Percentiles rank a stretch among this genome's conserved stretches.
phyloP scores from a whole-genome alignment of 2,888 invertebrate species.

The Limnephilus rhombicus region DNA sequence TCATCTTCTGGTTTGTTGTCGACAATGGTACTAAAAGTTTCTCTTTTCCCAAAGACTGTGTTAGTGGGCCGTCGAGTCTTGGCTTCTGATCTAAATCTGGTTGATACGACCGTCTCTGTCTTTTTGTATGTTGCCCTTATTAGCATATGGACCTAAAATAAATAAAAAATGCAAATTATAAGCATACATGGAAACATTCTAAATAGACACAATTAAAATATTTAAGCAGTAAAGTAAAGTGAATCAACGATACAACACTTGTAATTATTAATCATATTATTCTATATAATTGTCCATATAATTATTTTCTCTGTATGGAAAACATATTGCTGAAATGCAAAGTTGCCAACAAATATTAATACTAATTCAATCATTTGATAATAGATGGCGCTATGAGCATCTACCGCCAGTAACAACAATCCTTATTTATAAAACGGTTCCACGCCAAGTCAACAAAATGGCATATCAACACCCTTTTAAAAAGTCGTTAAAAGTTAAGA shows the following conservation, averaged over 20 bases:
- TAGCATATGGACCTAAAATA: slow-evolving; percentile 72
- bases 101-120: slow-evolving; percentile 73
- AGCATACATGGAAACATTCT: background rate
- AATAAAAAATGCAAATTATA: background rate
- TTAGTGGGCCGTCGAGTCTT: slow-evolving; percentile 70
- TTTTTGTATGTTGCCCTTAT: slow-evolving; percentile 74
- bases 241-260: background rate
- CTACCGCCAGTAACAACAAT: background rate
- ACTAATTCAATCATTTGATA: background rate
- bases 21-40: slow-evolving; percentile 73
- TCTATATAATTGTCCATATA: background rate
- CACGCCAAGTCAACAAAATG: no score
- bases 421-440: background rate
- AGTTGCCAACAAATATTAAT: background rate
- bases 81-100: slow-evolving; percentile 72
- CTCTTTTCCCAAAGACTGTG: slow-evolving; percentile 68
- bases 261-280: background rate
- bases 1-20: slow-evolving; percentile 69
- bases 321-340: background rate
- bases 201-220: no score
- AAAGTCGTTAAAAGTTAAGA: no score
- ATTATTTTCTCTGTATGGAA: no score
- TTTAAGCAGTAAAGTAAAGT: no score
- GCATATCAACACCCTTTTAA: no score
- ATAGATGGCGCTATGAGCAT: background rate